A percentile compares a stretch with the other conserved stretches of the same genome.
Evolutionary conservation across 1,140 invertebrate species (phyloP).

Genomic region (Dendroctonus ponderosae): DNA sequence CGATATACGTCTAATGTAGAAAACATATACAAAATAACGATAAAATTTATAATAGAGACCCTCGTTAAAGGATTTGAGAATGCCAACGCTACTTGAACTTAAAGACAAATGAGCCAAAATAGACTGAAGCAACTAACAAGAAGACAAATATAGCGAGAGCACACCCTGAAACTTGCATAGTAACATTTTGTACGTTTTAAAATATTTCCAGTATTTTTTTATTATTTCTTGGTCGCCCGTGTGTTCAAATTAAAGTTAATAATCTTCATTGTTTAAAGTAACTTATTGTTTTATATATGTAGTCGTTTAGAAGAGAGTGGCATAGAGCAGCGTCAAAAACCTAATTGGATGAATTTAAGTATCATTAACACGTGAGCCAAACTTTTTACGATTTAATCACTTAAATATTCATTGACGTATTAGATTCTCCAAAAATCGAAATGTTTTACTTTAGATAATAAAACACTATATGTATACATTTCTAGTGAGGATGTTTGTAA

Average conservation of each 20-base stretch:
- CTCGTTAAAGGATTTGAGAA: slow-evolving; percentile 78
- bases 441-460: too few relatives aligned
- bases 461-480: too few relatives aligned
- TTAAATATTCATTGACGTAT: too few relatives aligned
- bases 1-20: slow-evolving; percentile 90
- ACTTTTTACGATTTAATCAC: too few relatives aligned
- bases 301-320: not conserved
- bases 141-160: slow-evolving; percentile 11
- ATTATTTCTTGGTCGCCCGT: slow-evolving; percentile 16
- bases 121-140: slow-evolving; percentile 26
- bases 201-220: not conserved
- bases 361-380: too few relatives aligned
- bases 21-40: slow-evolving; percentile 86
- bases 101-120: slow-evolving; percentile 32
- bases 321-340: not conserved
- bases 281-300: not conserved
- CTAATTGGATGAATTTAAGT: too few relatives aligned
- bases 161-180: slow-evolving; percentile 2
- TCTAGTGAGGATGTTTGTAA: too few relatives aligned
- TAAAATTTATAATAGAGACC: slow-evolving; percentile 87
- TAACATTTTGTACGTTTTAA: slow-evolving; percentile 10
- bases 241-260: slow-evolving; percentile 25
- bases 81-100: slow-evolving; percentile 44
- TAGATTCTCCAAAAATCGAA: too few relatives aligned
- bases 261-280: not conserved